Percentiles rank a stretch among this genome's conserved stretches.
These are phyloP conservation scores for Lepus oiostolus DNA, from an alignment of 2,797 vertebrate species.

Conservation along the genomic window DNA sequence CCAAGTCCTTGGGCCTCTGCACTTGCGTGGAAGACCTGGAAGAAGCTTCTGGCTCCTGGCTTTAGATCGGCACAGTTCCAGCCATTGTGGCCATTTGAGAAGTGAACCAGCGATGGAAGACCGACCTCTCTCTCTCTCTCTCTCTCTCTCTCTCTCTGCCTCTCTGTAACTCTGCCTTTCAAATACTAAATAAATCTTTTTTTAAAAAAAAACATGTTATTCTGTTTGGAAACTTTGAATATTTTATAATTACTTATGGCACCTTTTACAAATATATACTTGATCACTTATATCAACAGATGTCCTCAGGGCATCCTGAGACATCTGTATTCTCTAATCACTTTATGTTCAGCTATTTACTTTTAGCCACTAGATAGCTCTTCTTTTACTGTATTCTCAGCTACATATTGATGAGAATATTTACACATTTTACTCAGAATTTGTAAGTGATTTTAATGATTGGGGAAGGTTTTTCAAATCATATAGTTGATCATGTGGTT, in stretches of 20 bases:
- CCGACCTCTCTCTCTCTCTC: too few species aligned
- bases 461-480: background rate
- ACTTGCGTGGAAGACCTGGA: too few species aligned
- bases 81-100: too few species aligned
- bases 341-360: background rate
- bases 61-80: too few species aligned
- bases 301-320: background rate
- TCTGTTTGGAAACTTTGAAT: background rate
- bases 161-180: too few species aligned
- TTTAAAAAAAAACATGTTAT: background rate
- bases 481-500: background rate
- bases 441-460: background rate
- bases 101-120: too few species aligned
- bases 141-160: too few species aligned
- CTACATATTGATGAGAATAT: background rate
- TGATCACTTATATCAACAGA: background rate
- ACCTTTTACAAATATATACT: background rate
- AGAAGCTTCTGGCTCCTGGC: too few species aligned
- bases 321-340: background rate
- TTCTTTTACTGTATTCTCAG: background rate
- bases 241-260: background rate
- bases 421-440: background rate
- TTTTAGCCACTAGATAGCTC: background rate
- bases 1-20: too few species aligned
- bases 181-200: too few species aligned